Percentiles rank a stretch among this genome's conserved stretches.
Conservation (phyloP, 1,140 invertebrate genomes). For the silkworm (Bombyx mori) region DNA sequence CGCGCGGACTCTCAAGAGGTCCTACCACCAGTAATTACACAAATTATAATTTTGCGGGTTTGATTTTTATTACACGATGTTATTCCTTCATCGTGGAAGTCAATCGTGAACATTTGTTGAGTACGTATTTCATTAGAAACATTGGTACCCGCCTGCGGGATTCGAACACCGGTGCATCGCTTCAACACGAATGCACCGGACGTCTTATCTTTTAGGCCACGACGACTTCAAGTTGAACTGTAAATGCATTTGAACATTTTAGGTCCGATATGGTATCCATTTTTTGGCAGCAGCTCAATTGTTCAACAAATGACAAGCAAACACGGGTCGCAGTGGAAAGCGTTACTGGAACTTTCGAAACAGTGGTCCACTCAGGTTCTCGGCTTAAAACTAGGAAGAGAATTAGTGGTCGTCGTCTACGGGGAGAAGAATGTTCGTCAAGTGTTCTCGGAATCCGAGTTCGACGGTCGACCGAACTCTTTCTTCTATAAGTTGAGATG, state of each 20-base stretch:
- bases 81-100: too few species aligned
- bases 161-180: too few species aligned
- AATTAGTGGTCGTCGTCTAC: conserved; percentile 74
- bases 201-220: too few species aligned
- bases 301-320: conserved; percentile 70
- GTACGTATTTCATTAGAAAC: too few species aligned
- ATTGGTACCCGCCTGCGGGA: too few species aligned
- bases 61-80: too few species aligned
- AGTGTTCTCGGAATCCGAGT: conserved; percentile 76
- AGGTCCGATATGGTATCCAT: conserved; percentile 80
- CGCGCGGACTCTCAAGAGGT: too few species aligned
- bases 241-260: conserved; percentile 13
- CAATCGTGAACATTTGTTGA: too few species aligned
- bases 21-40: too few species aligned
- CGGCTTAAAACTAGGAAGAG: conserved; percentile 77
- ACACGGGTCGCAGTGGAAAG: conserved; percentile 75
- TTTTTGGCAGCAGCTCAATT: conserved; percentile 75
- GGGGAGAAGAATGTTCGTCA: conserved; percentile 69
- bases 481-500: conserved; percentile 80
- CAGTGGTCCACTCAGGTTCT: conserved; percentile 76
- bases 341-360: conserved; percentile 72
- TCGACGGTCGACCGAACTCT: conserved; percentile 80
- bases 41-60: too few species aligned
- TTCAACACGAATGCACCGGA: too few species aligned
- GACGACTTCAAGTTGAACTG: not conserved